Percentiles rank a stretch among this genome's conserved stretches.
Conservation (phyloP, 1,140 invertebrate species). For the Ruditapes philippinarum region DNA sequence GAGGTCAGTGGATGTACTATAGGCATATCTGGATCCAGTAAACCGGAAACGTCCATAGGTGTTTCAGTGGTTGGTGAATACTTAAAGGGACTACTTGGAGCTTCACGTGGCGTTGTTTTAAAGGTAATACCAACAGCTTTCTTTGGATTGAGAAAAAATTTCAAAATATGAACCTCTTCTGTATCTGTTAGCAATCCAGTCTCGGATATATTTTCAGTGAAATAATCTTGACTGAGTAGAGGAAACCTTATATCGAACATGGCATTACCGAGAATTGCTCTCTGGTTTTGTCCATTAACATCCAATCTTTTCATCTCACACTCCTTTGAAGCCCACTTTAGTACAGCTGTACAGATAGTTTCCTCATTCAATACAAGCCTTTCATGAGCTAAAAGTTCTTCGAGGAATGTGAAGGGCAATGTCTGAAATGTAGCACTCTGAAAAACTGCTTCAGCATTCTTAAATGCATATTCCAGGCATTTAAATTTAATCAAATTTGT, state of each 20-base stretch:
- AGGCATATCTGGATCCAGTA: neutral
- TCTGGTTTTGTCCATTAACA: slow-evolving; percentile 51
- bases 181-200: slow-evolving; percentile 1
- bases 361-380: slow-evolving; percentile 48
- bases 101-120: slow-evolving; percentile 19
- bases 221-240: slow-evolving; percentile 47
- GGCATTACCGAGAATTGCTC: slow-evolving; percentile 2
- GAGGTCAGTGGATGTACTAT: slow-evolving; percentile 15
- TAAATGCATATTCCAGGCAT: slow-evolving; percentile 56
- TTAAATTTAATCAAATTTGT: slow-evolving; percentile 50
- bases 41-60: neutral
- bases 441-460: slow-evolving; percentile 22
- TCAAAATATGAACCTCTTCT: slow-evolving; percentile 48
- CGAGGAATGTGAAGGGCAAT: slow-evolving; percentile 41
- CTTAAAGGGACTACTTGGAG: slow-evolving; percentile 8
- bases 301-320: neutral
- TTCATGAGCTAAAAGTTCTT: slow-evolving; percentile 36
- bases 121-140: slow-evolving; percentile 1
- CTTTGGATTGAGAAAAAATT: slow-evolving; percentile 32
- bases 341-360: slow-evolving; percentile 11
- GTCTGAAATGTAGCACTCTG: neutral
- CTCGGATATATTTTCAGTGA: slow-evolving; percentile 55
- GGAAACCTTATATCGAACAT: slow-evolving; percentile 44
- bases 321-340: slow-evolving; percentile 28
- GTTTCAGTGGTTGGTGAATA: neutral